A percentile compares a stretch with the other conserved stretches of the same genome.
These are phyloP conservation scores for Bradypus variegatus DNA, from an alignment of 2,797 vertebrate species.

Conservation along the genomic window DNA sequence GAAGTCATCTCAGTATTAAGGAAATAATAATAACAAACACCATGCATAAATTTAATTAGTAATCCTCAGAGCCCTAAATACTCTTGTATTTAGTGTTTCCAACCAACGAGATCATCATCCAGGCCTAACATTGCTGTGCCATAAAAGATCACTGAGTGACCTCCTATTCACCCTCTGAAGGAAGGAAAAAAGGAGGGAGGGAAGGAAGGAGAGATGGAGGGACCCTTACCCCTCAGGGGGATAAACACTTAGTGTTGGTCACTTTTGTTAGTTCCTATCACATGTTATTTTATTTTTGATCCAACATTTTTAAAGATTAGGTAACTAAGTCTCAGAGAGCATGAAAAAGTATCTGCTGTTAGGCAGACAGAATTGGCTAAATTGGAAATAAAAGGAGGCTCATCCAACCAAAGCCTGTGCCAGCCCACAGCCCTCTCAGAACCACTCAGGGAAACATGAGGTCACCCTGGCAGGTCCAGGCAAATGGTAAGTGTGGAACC, in stretches of 20 bases:
- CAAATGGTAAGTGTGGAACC: rapidly evolving
- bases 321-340: too few species aligned
- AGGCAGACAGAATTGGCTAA: neutral
- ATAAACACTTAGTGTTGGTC: neutral
- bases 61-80: neutral
- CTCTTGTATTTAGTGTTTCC: neutral
- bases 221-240: rapidly evolving
- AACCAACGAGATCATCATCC: neutral
- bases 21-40: neutral
- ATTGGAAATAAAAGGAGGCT: too few species aligned
- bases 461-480: rapidly evolving
- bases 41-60: neutral
- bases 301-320: neutral
- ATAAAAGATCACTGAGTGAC: neutral
- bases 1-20: neutral
- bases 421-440: neutral
- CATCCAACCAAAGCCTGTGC: neutral
- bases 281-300: neutral
- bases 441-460: rapidly evolving
- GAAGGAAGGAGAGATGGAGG: neutral
- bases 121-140: neutral
- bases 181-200: neutral
- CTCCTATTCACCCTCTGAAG: rapidly evolving
- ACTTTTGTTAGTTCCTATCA: too few species aligned
- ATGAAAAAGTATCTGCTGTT: neutral